Conservation (phyloP, 2,113 vertebrate species). For the Verasper variegatus region DNA sequence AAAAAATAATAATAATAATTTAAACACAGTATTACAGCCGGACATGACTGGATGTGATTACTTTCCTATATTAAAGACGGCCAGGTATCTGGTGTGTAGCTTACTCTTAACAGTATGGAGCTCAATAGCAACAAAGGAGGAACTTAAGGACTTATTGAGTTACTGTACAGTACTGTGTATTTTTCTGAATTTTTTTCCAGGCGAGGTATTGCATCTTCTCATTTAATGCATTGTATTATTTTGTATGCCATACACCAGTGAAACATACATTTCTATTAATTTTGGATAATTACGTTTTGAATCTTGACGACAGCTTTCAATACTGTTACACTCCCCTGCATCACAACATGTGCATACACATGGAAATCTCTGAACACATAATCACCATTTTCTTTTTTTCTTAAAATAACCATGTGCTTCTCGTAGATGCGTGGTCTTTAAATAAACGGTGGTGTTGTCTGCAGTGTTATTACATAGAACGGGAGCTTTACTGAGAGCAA, state of each 20-base stretch:
- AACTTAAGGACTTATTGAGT: no score
- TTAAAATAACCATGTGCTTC: conserved; percentile 28
- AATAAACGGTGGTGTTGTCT: conserved; percentile 17
- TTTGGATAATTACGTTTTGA: no score
- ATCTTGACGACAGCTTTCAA: neutral
- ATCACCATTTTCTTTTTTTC: conserved; percentile 2
- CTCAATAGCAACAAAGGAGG: no score
- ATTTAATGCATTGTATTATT: no score
- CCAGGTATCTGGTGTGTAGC: no score
- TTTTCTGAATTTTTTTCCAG: no score
- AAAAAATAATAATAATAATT: neutral
- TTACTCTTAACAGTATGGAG: no score
- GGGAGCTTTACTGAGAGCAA: neutral
- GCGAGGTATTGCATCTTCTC: no score
- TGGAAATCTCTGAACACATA: conserved; percentile 17
- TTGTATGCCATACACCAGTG: no score
- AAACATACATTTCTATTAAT: no score
- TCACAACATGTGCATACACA: neutral
- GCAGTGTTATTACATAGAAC: conserved; percentile 28
- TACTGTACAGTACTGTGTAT: no score
- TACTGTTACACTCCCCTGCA: neutral
- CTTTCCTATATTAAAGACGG: no score
- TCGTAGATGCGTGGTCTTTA: neutral
- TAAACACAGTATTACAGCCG: neutral
- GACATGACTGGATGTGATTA: neutral